Evolutionary conservation across 2,888 invertebrate genomes (phyloP).

Genomic region (Habrosyne pyritoides): DNA sequence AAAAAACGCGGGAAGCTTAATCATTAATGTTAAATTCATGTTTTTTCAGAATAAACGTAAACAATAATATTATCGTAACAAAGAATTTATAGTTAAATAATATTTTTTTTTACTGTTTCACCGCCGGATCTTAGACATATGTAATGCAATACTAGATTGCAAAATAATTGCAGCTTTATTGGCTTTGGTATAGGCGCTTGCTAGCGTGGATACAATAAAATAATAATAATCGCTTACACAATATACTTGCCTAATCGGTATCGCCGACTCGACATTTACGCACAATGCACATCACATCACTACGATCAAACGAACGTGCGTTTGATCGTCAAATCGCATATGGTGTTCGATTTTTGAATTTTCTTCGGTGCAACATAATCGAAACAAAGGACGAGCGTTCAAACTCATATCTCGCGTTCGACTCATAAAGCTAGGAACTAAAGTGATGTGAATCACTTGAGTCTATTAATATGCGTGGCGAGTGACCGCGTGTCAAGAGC

Average conservation of each 20-base stretch:
- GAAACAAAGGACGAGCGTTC: slow-evolving; percentile 50
- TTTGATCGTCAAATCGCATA: slow-evolving; percentile 35
- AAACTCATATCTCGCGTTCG: slow-evolving; percentile 67
- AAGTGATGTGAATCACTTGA: slow-evolving; percentile 75
- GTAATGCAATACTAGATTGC: background rate
- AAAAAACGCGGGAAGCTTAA: background rate
- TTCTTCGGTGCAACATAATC: slow-evolving; percentile 33
- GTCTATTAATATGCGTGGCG: slow-evolving; percentile 80
- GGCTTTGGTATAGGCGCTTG: background rate
- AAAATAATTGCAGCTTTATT: background rate
- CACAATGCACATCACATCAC: slow-evolving; percentile 47
- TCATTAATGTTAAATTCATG: background rate
- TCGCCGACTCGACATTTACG: slow-evolving; percentile 58
- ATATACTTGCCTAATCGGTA: slow-evolving; percentile 52
- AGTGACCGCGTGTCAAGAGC: slow-evolving; percentile 81
- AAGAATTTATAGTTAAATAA: too few relatives aligned
- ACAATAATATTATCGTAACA: background rate
- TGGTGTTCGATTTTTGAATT: slow-evolving; percentile 40
- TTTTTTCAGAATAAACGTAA: background rate
- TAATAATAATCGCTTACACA: slow-evolving; percentile 14
- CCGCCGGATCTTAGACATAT: too few relatives aligned
- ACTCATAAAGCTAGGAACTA: slow-evolving; percentile 66
- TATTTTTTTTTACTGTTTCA: too few relatives aligned
- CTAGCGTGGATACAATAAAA: slow-evolving; percentile 9
- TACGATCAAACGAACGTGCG: slow-evolving; percentile 28